These are phyloP conservation scores for Buceros bicornis DNA, from an alignment of 2,797 vertebrate species.

Conservation along the genomic window DNA sequence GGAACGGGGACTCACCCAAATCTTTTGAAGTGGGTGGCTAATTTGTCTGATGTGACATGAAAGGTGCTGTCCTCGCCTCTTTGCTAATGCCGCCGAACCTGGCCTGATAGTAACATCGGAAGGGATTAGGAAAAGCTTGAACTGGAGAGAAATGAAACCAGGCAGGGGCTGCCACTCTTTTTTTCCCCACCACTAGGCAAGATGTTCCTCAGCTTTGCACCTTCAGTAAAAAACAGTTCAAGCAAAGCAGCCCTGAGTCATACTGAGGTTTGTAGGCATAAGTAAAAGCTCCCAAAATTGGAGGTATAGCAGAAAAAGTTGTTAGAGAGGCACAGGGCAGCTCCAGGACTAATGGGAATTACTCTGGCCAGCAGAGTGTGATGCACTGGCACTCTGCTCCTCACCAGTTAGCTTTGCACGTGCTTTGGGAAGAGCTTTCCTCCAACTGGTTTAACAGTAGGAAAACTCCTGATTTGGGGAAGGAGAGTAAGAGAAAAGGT, in stretches of 20 bases:
- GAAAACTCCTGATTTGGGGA: neutral
- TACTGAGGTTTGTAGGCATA: neutral
- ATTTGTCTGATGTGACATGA: conserved; percentile 53
- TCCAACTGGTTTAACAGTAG: neutral
- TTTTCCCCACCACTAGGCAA: neutral
- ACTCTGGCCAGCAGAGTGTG: rapidly evolving
- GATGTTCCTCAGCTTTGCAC: neutral
- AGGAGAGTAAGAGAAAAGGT: neutral
- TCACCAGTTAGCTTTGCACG: neutral
- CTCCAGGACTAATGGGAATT: neutral
- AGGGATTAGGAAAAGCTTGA: conserved; percentile 11
- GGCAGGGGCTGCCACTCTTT: neutral
- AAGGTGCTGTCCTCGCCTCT: conserved; percentile 36
- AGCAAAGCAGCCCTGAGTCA: neutral
- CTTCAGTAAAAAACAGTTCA: neutral
- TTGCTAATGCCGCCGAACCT: neutral
- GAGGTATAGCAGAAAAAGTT: neutral
- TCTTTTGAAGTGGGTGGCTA: conserved; percentile 41
- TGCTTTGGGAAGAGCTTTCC: neutral
- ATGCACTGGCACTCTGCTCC: neutral
- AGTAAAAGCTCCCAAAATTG: rapidly evolving
- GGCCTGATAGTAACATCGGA: neutral
- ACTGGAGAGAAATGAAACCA: neutral
- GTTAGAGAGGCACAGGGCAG: neutral
- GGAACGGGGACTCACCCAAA: neutral